These are phyloP conservation scores for Lasioglossum morio DNA, from an alignment of 2,888 invertebrate genomes.

Conservation along the genomic window DNA sequence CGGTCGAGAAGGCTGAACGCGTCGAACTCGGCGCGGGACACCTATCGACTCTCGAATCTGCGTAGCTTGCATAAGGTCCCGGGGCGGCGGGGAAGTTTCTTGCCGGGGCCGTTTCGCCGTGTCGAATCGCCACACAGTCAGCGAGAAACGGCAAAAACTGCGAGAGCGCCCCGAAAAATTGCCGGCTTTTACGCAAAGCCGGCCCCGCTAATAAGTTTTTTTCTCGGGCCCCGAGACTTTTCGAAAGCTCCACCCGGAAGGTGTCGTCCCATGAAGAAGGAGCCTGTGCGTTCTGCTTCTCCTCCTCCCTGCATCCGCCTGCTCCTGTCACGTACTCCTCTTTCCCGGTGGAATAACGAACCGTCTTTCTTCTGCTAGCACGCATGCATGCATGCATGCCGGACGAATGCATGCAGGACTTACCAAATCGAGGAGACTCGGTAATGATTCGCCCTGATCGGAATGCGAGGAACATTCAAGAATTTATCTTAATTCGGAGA, in stretches of 20 bases:
- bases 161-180: not conserved
- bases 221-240: conserved; percentile 21
- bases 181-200: conserved; percentile 36
- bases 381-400: conserved; percentile 27
- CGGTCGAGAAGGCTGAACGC: conserved; percentile 42
- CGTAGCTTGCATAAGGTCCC: conserved; percentile 26
- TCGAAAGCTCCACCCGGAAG: conserved; percentile 53
- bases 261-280: conserved; percentile 17
- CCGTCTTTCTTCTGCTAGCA: conserved; percentile 41
- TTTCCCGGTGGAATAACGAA: conserved; percentile 48
- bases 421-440: conserved; percentile 58
- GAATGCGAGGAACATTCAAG: conserved; percentile 30
- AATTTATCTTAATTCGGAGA: conserved; percentile 51
- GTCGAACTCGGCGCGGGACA: conserved; percentile 36
- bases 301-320: not conserved
- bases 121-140: conserved; percentile 26
- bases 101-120: not conserved
- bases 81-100: conserved; percentile 8
- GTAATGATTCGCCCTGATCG: conserved; percentile 39
- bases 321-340: conserved; percentile 47
- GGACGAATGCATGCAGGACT: conserved; percentile 52
- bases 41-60: conserved; percentile 35
- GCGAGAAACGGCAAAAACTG: not conserved
- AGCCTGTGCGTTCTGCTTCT: not conserved
- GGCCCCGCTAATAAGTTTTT: conserved; percentile 15